These are phyloP conservation scores for Peromyscus aztecus DNA, from an alignment of 2,797 vertebrate genomes.

Conservation along the genomic window DNA sequence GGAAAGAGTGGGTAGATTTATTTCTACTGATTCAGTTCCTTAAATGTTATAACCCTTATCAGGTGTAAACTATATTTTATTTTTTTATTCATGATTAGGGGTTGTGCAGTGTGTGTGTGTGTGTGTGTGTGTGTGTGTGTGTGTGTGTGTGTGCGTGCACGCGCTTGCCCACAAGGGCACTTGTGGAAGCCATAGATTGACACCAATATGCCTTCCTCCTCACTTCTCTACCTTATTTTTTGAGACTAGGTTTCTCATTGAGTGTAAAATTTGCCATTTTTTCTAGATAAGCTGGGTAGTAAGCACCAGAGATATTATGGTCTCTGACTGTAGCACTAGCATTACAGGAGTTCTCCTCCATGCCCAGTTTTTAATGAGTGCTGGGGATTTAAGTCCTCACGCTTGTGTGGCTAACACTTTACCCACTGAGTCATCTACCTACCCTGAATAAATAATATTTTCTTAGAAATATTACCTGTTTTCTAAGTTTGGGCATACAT, in stretches of 20 bases:
- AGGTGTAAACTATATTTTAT: background rate
- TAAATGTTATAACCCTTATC: conserved; percentile 36
- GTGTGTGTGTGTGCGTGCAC: background rate
- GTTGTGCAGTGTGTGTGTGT: background rate
- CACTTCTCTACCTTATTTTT: background rate
- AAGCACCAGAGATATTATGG: background rate
- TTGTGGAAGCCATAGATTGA: background rate
- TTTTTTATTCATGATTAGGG: background rate
- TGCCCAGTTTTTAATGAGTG: background rate
- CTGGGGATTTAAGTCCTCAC: background rate
- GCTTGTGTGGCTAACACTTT: background rate
- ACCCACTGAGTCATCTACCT: background rate
- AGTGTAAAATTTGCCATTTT: background rate
- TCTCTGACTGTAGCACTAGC: background rate
- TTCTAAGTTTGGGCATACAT: conserved; percentile 21
- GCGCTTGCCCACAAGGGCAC: background rate
- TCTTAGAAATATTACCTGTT: background rate
- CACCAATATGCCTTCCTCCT: background rate
- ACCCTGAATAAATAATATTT: background rate
- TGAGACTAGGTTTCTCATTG: background rate
- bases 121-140: background rate
- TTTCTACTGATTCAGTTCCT: conserved; percentile 4
- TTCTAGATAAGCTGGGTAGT: background rate
- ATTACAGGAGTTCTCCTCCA: background rate
- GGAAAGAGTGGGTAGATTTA: background rate